phyloP scores from a whole-genome alignment of 2,888 invertebrate genomes.

The Malthinus flaveolus region DNA sequence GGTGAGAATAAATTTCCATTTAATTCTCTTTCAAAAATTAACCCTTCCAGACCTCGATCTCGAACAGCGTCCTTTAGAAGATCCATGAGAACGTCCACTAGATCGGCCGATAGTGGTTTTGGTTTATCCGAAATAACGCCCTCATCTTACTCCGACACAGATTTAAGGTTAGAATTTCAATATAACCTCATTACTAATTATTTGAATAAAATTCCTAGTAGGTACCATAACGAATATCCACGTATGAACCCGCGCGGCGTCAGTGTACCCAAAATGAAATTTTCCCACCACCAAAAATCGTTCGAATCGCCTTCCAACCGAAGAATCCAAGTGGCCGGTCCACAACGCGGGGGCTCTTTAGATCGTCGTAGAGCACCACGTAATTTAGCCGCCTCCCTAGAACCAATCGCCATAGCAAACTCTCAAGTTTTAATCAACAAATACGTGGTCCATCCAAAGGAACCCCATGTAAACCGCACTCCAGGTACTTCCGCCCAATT shows the following conservation, averaged over 20 bases:
- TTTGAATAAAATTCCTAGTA: background rate
- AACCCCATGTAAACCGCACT: slow-evolving; percentile 44
- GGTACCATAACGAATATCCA: slow-evolving; percentile 1
- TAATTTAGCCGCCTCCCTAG: slow-evolving; percentile 46
- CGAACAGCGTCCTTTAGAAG: slow-evolving; percentile 59
- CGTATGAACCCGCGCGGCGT: slow-evolving; percentile 21
- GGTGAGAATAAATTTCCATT: slow-evolving; percentile 13
- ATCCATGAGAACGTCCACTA: slow-evolving; percentile 63
- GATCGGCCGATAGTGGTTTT: slow-evolving; percentile 67
- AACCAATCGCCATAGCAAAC: slow-evolving; percentile 53
- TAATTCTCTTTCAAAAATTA: slow-evolving; percentile 1
- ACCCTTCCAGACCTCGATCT: slow-evolving; percentile 43
- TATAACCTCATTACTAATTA: background rate
- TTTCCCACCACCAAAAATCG: slow-evolving; percentile 49
- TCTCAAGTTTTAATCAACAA: slow-evolving; percentile 71
- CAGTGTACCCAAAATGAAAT: slow-evolving; percentile 43
- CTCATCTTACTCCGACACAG: slow-evolving; percentile 75
- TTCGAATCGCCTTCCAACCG: slow-evolving; percentile 45
- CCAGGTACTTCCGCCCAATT: slow-evolving; percentile 45
- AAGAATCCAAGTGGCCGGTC: slow-evolving; percentile 11
- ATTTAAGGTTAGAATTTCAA: slow-evolving; percentile 61
- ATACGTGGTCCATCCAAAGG: slow-evolving; percentile 64
- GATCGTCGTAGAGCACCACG: slow-evolving; percentile 45
- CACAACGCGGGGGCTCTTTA: slow-evolving; percentile 44
- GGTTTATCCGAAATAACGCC: slow-evolving; percentile 60